phyloP scores from a whole-genome alignment of 2,113 vertebrate genomes.

The Chauna torquata region DNA sequence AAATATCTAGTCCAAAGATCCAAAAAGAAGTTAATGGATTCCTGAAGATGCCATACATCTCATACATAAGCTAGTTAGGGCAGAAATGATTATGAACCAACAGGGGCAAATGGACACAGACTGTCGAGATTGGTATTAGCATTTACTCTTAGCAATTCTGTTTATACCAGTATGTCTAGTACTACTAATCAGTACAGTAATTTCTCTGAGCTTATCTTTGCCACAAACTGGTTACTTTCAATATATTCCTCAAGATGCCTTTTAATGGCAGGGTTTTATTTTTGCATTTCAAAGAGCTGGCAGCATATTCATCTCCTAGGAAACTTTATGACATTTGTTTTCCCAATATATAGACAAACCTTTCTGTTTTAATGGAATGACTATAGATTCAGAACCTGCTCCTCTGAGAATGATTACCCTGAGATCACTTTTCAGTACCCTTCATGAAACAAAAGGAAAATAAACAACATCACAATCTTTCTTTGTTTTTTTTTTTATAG shows the following conservation, averaged over 20 bases:
- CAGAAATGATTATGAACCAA: neutral
- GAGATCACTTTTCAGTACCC: neutral
- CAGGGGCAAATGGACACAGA: neutral
- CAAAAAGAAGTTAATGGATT: neutral
- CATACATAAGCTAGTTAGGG: neutral
- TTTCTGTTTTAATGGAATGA: neutral
- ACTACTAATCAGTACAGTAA: neutral
- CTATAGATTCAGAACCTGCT: neutral
- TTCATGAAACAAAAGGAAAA: neutral
- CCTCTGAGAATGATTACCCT: neutral
- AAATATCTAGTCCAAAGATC: neutral
- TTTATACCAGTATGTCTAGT: neutral
- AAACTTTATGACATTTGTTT: neutral
- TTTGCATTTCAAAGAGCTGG: neutral
- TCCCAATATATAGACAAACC: rapidly evolving
- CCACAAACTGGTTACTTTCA: neutral
- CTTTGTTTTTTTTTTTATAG: neutral
- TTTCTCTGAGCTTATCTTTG: neutral
- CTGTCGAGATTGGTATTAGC: neutral
- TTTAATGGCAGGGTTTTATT: neutral
- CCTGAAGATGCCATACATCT: neutral
- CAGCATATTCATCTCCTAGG: neutral
- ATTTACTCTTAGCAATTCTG: rapidly evolving
- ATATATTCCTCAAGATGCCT: neutral
- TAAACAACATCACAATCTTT: neutral